Evolutionary conservation across 2,797 vertebrate genomes (phyloP).

Genomic region (Cyclopterus lumpus): DNA sequence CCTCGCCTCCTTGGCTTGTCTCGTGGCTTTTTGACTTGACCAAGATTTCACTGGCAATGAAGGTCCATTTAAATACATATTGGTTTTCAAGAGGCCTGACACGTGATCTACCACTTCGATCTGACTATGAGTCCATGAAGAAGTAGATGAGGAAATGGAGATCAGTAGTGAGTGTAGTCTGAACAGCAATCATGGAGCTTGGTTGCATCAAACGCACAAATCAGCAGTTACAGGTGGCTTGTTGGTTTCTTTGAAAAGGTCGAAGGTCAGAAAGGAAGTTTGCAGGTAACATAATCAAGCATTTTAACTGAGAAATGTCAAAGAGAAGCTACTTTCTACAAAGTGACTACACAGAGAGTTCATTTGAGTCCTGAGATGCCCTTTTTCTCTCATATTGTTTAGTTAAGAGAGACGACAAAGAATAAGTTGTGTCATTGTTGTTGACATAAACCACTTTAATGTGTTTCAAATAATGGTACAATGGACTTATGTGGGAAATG

Average conservation of each 20-base stretch:
- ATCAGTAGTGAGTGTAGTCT: not conserved
- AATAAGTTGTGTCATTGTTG: not conserved
- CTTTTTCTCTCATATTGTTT: not conserved
- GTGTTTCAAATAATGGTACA: slow-evolving; percentile 6
- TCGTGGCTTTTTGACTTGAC: not conserved
- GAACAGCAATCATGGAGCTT: not conserved
- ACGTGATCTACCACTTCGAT: not conserved
- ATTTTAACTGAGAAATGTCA: not conserved
- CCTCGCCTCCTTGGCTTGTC: not conserved
- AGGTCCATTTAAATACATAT: not conserved
- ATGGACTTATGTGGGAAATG: not conserved
- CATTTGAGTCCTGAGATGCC: not conserved
- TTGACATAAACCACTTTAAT: slow-evolving; percentile 24
- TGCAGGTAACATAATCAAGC: not conserved
- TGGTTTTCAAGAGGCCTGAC: not conserved
- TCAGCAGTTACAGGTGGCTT: not conserved
- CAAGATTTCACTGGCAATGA: not conserved
- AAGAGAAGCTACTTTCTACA: not conserved
- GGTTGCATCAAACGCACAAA: not conserved
- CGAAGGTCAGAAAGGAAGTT: not conserved
- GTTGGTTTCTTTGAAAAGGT: not conserved
- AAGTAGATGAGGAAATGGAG: not conserved
- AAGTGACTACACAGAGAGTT: not conserved
- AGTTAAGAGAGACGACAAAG: slow-evolving; percentile 5
- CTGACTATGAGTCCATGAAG: not conserved